These are phyloP conservation scores for Tryphoninae sp. DNA, from an alignment of 2,888 invertebrate genomes.

Conservation along the genomic window DNA sequence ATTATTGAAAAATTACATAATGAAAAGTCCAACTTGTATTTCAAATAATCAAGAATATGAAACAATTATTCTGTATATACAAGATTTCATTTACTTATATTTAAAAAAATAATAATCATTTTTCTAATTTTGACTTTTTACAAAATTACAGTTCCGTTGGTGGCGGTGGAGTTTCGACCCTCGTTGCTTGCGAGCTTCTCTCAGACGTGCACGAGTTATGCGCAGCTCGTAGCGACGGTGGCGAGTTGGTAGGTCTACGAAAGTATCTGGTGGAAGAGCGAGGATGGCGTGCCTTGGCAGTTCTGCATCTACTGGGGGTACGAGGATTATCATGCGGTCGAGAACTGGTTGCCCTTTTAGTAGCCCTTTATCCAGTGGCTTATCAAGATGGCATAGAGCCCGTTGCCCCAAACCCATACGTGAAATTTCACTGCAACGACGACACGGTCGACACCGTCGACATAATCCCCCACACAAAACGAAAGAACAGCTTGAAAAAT, in stretches of 20 bases:
- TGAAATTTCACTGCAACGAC: slow-evolving; percentile 75
- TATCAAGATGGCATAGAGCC: slow-evolving; percentile 38
- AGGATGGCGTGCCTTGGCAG: slow-evolving; percentile 85
- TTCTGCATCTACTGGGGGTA: slow-evolving; percentile 84
- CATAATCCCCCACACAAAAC: slow-evolving; percentile 74
- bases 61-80: too few species aligned
- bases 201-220: slow-evolving; percentile 84
- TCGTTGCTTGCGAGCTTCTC: slow-evolving; percentile 86
- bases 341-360: slow-evolving; percentile 84
- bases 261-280: slow-evolving; percentile 84
- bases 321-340: slow-evolving; percentile 85
- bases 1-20: too few species aligned
- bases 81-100: too few species aligned
- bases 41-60: too few species aligned
- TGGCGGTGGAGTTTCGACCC: slow-evolving; percentile 84
- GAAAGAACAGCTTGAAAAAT: slow-evolving; percentile 63
- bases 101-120: not conserved
- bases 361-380: slow-evolving; percentile 83
- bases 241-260: slow-evolving; percentile 81
- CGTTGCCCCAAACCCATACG: slow-evolving; percentile 71
- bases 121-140: slow-evolving; percentile 8
- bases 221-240: slow-evolving; percentile 76
- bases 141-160: slow-evolving; percentile 82
- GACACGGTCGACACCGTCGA: slow-evolving; percentile 76
- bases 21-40: too few species aligned